phyloP scores from a whole-genome alignment of 1,140 invertebrate species.

The Tetramorium simillimum region DNA sequence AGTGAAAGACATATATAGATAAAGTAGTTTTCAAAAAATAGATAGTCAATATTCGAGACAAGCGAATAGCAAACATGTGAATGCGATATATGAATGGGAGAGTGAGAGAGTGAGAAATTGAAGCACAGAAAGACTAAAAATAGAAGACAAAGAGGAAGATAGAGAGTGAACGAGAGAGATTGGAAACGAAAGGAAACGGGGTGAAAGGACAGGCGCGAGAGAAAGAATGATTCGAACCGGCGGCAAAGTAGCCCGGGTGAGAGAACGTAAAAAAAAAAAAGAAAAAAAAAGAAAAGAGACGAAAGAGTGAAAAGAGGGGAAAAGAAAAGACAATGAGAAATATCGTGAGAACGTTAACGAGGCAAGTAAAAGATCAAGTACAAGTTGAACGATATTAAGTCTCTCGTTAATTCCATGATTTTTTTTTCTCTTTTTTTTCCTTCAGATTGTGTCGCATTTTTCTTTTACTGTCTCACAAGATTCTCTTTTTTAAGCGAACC shows the following conservation, averaged over 20 bases:
- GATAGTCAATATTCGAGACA: background rate
- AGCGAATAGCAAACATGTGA: background rate
- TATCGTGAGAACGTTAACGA: conserved; percentile 34
- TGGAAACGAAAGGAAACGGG: background rate
- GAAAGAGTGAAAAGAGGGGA: conserved; percentile 26
- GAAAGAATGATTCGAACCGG: conserved; percentile 3
- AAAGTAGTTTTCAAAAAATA: background rate
- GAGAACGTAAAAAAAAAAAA: background rate
- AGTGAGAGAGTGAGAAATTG: background rate
- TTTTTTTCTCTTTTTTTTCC: conserved; percentile 12
- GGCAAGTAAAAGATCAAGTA: conserved; percentile 61
- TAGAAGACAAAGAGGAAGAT: background rate
- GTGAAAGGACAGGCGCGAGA: background rate
- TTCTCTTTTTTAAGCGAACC: conserved; percentile 23
- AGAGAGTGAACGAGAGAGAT: conserved; percentile 17
- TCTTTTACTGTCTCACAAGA: conserved; percentile 24
- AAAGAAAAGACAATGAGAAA: conserved; percentile 50
- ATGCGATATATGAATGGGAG: conserved; percentile 12
- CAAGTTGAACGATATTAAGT: conserved; percentile 49
- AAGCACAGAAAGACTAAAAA: background rate
- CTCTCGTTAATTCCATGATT: conserved; percentile 8
- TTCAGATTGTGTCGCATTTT: conserved; percentile 31
- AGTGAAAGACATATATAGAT: background rate
- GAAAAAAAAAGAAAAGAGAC: conserved; percentile 4
- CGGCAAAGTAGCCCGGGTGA: background rate